Evolutionary conservation across 2,113 vertebrate species (phyloP).

Genomic region (Planiliza haematocheilus): DNA sequence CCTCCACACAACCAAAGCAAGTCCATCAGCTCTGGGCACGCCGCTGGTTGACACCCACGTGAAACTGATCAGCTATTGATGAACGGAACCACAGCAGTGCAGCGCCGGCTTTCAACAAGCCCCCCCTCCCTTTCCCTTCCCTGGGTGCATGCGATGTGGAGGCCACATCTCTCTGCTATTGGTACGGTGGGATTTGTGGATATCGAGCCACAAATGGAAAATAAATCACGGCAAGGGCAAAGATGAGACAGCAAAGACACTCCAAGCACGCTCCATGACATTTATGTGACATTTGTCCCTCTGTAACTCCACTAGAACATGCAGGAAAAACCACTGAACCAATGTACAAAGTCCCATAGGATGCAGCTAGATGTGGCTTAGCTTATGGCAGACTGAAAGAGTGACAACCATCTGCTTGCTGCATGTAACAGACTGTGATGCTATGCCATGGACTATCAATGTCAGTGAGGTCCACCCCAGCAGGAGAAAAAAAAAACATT

Average conservation of each 20-base stretch:
- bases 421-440: slow-evolving; percentile 32
- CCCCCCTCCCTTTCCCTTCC: no score
- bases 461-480: slow-evolving; percentile 42
- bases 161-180: slow-evolving; percentile 2
- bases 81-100: slow-evolving; percentile 20
- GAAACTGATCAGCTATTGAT: slow-evolving; percentile 42
- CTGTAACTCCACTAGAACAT: slow-evolving; percentile 12
- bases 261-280: neutral
- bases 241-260: slow-evolving; percentile 5
- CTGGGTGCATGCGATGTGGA: neutral
- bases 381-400: slow-evolving; percentile 3
- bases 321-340: neutral
- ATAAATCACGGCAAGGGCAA: neutral
- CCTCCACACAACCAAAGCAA: slow-evolving; percentile 17
- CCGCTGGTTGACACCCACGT: slow-evolving; percentile 11
- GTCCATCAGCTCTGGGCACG: slow-evolving; percentile 13
- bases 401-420: slow-evolving; percentile 16
- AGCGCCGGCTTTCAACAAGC: neutral
- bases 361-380: slow-evolving; percentile 12
- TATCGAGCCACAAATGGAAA: neutral
- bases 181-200: neutral
- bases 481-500: slow-evolving; percentile 2
- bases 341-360: neutral
- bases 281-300: neutral
- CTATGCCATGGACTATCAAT: slow-evolving; percentile 47